These are phyloP conservation scores for Digitonthophagus gazella DNA, from an alignment of 2,888 invertebrate genomes.

Conservation along the genomic window DNA sequence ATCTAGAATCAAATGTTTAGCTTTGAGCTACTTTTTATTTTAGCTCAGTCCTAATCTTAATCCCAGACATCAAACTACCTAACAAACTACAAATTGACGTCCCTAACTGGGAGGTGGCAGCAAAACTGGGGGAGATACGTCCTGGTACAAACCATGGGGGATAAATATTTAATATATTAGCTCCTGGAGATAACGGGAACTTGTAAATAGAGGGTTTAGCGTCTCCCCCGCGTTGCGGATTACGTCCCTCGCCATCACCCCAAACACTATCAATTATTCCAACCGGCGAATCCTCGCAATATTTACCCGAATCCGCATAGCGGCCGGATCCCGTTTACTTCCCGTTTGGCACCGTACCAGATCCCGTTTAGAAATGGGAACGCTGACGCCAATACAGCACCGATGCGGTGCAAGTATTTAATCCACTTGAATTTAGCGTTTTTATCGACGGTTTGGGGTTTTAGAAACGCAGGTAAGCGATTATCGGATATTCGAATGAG, in stretches of 20 bases:
- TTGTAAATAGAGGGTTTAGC: background rate
- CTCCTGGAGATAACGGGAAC: slow-evolving; percentile 12
- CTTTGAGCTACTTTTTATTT: no score
- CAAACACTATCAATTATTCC: slow-evolving; percentile 45
- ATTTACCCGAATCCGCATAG: slow-evolving; percentile 41
- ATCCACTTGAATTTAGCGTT: slow-evolving; percentile 19
- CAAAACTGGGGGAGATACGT: background rate
- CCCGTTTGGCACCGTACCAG: slow-evolving; percentile 6
- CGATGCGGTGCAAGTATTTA: background rate
- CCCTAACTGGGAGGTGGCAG: background rate
- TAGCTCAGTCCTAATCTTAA: background rate
- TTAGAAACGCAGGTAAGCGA: background rate
- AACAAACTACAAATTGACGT: background rate
- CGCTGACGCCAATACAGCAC: background rate
- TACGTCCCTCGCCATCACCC: slow-evolving; percentile 20
- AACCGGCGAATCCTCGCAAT: slow-evolving; percentile 40
- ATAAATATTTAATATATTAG: slow-evolving; percentile 14
- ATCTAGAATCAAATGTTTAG: no score
- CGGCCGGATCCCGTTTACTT: slow-evolving; percentile 32
- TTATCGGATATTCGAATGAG: background rate
- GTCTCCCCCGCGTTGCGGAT: slow-evolving; percentile 5
- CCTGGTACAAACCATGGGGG: background rate
- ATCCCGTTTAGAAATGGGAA: background rate
- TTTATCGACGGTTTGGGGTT: slow-evolving; percentile 7
- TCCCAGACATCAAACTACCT: background rate